Conservation (phyloP, 2,888 invertebrate genomes). For the Lasioglossum morio region DNA sequence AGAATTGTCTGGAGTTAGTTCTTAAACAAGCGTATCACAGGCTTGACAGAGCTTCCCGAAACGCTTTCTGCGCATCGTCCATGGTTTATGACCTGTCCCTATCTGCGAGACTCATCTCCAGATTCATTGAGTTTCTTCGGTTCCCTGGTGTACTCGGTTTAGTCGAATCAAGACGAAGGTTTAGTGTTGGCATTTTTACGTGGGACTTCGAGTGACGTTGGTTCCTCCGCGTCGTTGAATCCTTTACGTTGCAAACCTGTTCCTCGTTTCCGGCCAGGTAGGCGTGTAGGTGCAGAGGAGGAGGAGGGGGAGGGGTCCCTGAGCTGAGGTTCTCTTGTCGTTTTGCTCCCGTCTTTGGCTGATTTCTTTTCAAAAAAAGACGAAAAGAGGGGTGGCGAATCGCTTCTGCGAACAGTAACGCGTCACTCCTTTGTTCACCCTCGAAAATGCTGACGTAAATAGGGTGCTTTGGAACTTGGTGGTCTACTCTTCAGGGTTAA, state of each 20-base stretch:
- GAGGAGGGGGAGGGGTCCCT: slow-evolving; percentile 11
- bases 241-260: slow-evolving; percentile 38
- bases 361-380: slow-evolving; percentile 5
- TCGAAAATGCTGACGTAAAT: neutral
- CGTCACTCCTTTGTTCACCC: slow-evolving; percentile 12
- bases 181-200: neutral
- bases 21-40: neutral
- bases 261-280: slow-evolving; percentile 49
- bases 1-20: neutral
- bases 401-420: neutral
- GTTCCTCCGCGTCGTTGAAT: neutral
- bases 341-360: slow-evolving; percentile 25
- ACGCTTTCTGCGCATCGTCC: slow-evolving; percentile 50
- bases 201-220: slow-evolving; percentile 31
- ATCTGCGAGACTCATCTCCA: slow-evolving; percentile 24
- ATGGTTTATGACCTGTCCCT: slow-evolving; percentile 4
- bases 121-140: slow-evolving; percentile 16
- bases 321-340: neutral
- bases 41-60: slow-evolving; percentile 4
- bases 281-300: slow-evolving; percentile 27
- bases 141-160: neutral
- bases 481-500: neutral
- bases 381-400: slow-evolving; percentile 23
- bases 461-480: neutral
- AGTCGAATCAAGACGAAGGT: neutral